phyloP scores from a whole-genome alignment of 2,888 invertebrate genomes.

The Elegia similella region DNA sequence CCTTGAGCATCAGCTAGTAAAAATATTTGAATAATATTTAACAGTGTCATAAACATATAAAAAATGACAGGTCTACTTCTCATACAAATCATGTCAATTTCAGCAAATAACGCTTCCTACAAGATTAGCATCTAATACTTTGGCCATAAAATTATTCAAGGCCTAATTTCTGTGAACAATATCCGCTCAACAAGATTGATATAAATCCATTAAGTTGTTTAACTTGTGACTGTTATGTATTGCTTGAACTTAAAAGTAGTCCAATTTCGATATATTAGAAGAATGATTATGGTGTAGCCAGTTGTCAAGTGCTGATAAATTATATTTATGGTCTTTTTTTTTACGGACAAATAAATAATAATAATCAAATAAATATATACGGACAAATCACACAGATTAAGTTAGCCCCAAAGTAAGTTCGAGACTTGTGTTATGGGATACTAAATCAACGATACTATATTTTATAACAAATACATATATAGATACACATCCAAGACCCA shows the following conservation, averaged over 20 bases:
- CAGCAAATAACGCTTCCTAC: constrained; percentile 3
- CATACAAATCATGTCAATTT: constrained; percentile 5
- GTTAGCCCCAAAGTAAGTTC: no score
- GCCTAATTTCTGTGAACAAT: constrained; percentile 2
- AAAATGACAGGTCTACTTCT: not conserved
- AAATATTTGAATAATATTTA: not conserved
- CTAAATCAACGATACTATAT: no score
- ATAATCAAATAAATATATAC: no score
- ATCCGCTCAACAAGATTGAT: constrained; percentile 1
- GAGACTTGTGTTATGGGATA: no score
- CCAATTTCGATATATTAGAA: not conserved
- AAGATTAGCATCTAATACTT: not conserved
- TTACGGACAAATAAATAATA: no score
- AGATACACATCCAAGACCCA: no score
- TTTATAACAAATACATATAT: no score
- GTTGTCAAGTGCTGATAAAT: not conserved
- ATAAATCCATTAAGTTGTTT: not conserved
- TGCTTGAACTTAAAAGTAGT: not conserved
- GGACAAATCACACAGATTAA: no score
- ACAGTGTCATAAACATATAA: not conserved
- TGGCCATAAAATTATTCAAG: constrained; percentile 6
- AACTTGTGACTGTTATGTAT: not conserved
- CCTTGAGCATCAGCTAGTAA: not conserved
- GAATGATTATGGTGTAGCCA: not conserved
- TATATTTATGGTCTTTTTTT: no score